Conservation (phyloP, 2,888 invertebrate species). For the Clepsis dumicolana region DNA sequence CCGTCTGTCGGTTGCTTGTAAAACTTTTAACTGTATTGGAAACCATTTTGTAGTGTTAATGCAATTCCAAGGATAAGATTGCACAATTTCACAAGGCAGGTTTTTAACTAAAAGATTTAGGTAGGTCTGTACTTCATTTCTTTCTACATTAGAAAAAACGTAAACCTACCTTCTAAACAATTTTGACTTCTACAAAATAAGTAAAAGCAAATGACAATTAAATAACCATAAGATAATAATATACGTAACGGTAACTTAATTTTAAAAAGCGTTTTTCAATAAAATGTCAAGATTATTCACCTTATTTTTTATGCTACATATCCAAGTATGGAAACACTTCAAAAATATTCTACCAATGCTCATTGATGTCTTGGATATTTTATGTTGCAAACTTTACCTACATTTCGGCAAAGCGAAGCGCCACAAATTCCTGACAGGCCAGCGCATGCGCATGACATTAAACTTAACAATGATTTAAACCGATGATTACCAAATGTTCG, state of each 20-base stretch:
- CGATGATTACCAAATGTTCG: constrained; percentile 41
- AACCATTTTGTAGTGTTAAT: neutral
- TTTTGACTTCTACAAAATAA: no score
- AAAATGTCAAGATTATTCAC: no score
- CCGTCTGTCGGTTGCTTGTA: constrained; percentile 46
- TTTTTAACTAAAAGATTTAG: neutral
- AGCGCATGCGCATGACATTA: constrained; percentile 36
- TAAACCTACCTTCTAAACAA: no score
- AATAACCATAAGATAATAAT: no score
- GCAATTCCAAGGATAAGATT: neutral
- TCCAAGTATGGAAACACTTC: no score
- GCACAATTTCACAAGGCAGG: neutral
- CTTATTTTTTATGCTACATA: no score
- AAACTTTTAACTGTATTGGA: constrained; percentile 35
- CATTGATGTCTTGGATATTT: neutral
- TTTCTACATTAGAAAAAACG: no score
- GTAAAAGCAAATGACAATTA: no score
- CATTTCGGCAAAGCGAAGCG: constrained; percentile 21
- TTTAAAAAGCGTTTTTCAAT: no score
- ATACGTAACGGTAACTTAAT: no score
- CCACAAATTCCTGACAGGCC: constrained; percentile 35
- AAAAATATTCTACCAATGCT: no score
- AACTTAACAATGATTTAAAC: constrained; percentile 40
- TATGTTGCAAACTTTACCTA: neutral
- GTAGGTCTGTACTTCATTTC: no score